Evolutionary conservation across 2,797 vertebrate species (phyloP).

Genomic region (Pipistrellus pygmaeus): DNA sequence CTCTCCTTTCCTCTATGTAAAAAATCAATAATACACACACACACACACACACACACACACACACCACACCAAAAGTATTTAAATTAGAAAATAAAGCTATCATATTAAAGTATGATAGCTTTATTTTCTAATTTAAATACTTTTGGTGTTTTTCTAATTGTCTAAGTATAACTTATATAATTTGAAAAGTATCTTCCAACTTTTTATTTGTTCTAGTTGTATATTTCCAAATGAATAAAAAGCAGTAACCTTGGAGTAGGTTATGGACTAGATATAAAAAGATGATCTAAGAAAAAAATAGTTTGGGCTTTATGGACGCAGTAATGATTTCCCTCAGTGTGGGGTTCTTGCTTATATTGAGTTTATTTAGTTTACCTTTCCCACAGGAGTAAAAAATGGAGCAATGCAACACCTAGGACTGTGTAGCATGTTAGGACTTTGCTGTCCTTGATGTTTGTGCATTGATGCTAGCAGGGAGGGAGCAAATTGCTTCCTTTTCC

Average conservation of each 20-base stretch:
- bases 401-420: background rate
- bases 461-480: background rate
- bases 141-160: background rate
- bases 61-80: too few relatives aligned
- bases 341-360: background rate
- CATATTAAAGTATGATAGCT: background rate
- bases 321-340: background rate
- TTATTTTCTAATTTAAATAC: slow-evolving; percentile 45
- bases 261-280: background rate
- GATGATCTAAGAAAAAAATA: background rate
- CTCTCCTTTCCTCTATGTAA: too few relatives aligned
- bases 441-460: background rate
- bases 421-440: background rate
- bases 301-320: background rate
- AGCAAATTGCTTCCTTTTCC: background rate
- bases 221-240: slow-evolving; percentile 52
- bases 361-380: background rate
- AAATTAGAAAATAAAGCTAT: too few relatives aligned
- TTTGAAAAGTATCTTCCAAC: background rate
- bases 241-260: background rate
- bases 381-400: background rate
- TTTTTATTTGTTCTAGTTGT: background rate
- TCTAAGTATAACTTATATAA: background rate
- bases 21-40: too few relatives aligned
- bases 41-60: too few relatives aligned